Conservation (phyloP, 2,797 vertebrate genomes). For the Cyprinella venusta region DNA sequence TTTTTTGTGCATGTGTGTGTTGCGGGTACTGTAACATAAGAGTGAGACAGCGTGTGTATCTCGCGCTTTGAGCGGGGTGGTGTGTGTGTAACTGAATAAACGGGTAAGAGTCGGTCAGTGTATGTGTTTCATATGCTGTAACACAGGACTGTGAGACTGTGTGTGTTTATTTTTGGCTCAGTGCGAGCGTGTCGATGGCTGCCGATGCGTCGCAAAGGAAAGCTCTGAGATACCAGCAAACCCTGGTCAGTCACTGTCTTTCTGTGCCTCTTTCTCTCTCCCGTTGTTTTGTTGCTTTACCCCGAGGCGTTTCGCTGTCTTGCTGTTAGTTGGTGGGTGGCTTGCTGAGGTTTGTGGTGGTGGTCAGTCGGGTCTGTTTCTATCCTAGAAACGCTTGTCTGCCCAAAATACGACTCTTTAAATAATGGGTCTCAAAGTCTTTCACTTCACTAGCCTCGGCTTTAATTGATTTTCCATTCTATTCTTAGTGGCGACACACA, state of each 20-base stretch:
- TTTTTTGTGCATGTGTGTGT: constrained; percentile 57
- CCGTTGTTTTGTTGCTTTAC: constrained; percentile 54
- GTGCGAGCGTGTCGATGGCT: constrained; percentile 88
- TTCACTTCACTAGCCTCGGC: constrained; percentile 39
- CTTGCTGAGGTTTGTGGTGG: constrained; percentile 38
- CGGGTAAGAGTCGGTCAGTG: constrained; percentile 43
- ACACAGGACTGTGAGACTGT: constrained; percentile 80
- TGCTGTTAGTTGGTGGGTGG: constrained; percentile 37
- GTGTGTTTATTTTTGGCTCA: constrained; percentile 82
- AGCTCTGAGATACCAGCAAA: constrained; percentile 87
- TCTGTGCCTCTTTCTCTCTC: constrained; percentile 43
- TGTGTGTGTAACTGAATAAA: constrained; percentile 43
- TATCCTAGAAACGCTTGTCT: constrained; percentile 47
- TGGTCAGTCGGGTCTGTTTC: constrained; percentile 35
- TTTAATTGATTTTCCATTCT: constrained; percentile 60
- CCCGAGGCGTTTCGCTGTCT: constrained; percentile 32
- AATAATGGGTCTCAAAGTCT: constrained; percentile 40
- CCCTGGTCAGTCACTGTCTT: constrained; percentile 48
- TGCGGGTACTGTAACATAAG: constrained; percentile 50
- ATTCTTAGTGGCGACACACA: constrained; percentile 52
- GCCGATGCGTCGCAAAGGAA: constrained; percentile 87
- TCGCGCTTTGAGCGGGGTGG: constrained; percentile 52
- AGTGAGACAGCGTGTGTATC: constrained; percentile 38
- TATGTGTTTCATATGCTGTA: constrained; percentile 57
- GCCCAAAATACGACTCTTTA: constrained; percentile 43